Evolutionary conservation across 2,888 invertebrate genomes (phyloP).

Genomic region (Andrena fulva): DNA sequence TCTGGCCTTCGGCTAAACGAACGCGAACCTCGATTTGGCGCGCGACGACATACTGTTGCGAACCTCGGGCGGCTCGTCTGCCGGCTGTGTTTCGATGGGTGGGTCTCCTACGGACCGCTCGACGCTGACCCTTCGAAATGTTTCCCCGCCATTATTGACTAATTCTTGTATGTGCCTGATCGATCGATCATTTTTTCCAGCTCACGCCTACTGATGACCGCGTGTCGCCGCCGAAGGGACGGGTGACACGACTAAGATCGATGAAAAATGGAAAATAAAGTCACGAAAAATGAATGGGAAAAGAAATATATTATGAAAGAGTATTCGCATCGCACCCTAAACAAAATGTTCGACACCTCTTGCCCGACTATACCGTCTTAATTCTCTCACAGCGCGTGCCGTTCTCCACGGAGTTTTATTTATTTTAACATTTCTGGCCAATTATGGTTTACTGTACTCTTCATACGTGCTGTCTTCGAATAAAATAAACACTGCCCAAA

Average conservation of each 20-base stretch:
- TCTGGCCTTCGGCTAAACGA: not conserved
- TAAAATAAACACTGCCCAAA: constrained; percentile 74
- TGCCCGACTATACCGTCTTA: constrained; percentile 34
- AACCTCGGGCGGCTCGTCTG: not conserved
- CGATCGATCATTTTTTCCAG: constrained; percentile 77
- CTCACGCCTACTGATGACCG: constrained; percentile 82
- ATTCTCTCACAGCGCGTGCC: constrained; percentile 69
- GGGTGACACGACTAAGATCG: constrained; percentile 72
- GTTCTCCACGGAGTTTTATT: constrained; percentile 75
- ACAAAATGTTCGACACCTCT: constrained; percentile 54
- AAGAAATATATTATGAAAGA: constrained; percentile 54
- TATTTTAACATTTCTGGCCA: constrained; percentile 74
- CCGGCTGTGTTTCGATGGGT: not conserved
- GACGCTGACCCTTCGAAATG: constrained; percentile 1
- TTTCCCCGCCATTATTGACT: not conserved
- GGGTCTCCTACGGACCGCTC: constrained; percentile 30
- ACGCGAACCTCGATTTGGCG: not conserved
- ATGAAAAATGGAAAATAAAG: constrained; percentile 69
- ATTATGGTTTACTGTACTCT: constrained; percentile 71
- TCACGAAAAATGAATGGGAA: constrained; percentile 66
- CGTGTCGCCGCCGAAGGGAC: constrained; percentile 74
- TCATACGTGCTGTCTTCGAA: constrained; percentile 74
- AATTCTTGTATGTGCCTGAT: constrained; percentile 25
- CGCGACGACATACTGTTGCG: not conserved
- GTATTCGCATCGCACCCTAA: constrained; percentile 55